These are phyloP conservation scores for Drosophila gaucha DNA, from an alignment of 2,888 invertebrate species.

Conservation along the genomic window DNA sequence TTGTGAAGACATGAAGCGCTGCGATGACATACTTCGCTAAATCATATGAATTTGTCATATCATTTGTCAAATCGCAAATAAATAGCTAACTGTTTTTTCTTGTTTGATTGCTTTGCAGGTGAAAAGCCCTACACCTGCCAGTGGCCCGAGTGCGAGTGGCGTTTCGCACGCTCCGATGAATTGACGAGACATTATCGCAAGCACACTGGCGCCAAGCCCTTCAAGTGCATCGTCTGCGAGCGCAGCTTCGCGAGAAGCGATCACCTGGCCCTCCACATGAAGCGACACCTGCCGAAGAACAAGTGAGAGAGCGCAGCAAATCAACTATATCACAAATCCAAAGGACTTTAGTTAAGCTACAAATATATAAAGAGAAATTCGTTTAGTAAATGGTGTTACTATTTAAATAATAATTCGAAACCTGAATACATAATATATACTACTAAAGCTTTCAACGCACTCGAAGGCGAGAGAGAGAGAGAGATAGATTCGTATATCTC, in stretches of 20 bases:
- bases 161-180: constrained; percentile 98
- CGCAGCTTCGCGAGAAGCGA: constrained; percentile 97
- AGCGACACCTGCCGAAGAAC: constrained; percentile 95
- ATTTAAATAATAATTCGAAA: constrained; percentile 46
- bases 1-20: constrained; percentile 46
- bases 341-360: constrained; percentile 82
- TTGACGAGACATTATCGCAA: constrained; percentile 98
- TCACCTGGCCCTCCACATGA: constrained; percentile 98
- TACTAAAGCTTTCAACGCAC: constrained; percentile 13
- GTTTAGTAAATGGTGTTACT: constrained; percentile 62
- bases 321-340: constrained; percentile 81
- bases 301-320: constrained; percentile 70
- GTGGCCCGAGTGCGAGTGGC: constrained; percentile 99
- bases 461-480: neutral
- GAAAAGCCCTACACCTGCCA: constrained; percentile 99
- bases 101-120: constrained; percentile 87
- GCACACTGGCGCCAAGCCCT: constrained; percentile 98
- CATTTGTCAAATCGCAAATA: constrained; percentile 1
- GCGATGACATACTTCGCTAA: neutral
- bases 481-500: neutral
- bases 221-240: constrained; percentile 98
- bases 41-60: neutral
- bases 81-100: constrained; percentile 2
- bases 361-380: constrained; percentile 9
- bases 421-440: constrained; percentile 50